Evolutionary conservation across 2,797 vertebrate genomes (phyloP).

Genomic region (Danio jaintianensis): DNA sequence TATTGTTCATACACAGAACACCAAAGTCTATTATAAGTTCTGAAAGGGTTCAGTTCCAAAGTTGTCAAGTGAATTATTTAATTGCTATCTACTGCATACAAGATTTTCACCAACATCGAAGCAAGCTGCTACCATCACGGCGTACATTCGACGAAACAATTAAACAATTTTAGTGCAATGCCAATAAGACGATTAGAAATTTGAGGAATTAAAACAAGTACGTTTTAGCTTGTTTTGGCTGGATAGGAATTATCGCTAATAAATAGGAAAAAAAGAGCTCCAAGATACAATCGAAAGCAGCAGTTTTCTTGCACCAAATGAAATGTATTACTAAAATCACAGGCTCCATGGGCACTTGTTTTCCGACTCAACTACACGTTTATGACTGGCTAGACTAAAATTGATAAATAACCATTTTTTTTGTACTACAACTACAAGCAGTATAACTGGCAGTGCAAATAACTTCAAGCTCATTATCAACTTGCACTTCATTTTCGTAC

Average conservation of each 20-base stretch:
- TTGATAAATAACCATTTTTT: conserved; percentile 30
- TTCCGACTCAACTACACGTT: conserved; percentile 6
- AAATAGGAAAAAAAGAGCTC: conserved; percentile 24
- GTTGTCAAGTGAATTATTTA: conserved; percentile 29
- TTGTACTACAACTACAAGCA: conserved; percentile 36
- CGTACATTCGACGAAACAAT: conserved; percentile 31
- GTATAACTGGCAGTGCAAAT: conserved; percentile 52
- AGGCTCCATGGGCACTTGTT: conserved; percentile 38
- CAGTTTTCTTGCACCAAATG: conserved; percentile 22
- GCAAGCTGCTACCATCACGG: conserved; percentile 32
- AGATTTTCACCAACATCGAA: conserved; percentile 22
- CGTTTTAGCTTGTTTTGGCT: conserved; percentile 25
- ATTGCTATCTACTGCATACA: conserved; percentile 23
- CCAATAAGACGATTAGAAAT: conserved; percentile 31
- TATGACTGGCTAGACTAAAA: conserved; percentile 15
- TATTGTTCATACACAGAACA: conserved; percentile 14
- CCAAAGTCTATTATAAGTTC: conserved; percentile 20
- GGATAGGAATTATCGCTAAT: conserved; percentile 20
- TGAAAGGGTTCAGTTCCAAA: conserved; percentile 27
- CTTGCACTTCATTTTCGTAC: conserved; percentile 36
- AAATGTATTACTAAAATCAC: conserved; percentile 37
- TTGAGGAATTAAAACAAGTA: conserved; percentile 25
- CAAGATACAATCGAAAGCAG: conserved; percentile 37
- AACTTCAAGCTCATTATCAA: conserved; percentile 37
- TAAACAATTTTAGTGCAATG: conserved; percentile 40